Evolutionary conservation across 2,797 vertebrate genomes (phyloP).

Genomic region (Simalia tracyae): DNA sequence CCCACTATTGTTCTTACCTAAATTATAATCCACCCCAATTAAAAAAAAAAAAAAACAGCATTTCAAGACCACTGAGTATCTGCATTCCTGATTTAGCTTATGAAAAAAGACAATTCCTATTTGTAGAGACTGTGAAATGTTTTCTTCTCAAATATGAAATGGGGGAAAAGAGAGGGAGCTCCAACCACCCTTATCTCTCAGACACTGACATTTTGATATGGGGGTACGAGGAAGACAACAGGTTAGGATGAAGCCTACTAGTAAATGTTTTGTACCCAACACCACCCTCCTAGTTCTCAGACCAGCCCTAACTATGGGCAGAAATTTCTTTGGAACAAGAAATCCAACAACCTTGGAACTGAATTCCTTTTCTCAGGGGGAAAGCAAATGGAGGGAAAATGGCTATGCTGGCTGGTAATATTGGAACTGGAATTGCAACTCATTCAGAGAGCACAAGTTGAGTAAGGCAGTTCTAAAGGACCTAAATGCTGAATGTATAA

Average conservation of each 20-base stretch:
- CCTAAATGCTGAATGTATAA: too few relatives aligned
- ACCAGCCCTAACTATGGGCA: background rate
- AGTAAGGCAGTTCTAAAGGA: background rate
- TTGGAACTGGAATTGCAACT: background rate
- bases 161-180: background rate
- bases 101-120: background rate
- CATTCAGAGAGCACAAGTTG: background rate
- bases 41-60: background rate
- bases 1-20: background rate
- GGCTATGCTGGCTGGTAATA: background rate
- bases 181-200: background rate
- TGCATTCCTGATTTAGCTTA: background rate
- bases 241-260: background rate
- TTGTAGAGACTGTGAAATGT: background rate
- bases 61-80: background rate
- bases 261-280: background rate
- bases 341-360: background rate
- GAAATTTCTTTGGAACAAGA: background rate
- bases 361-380: background rate
- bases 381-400: background rate
- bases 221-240: background rate
- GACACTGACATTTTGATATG: background rate
- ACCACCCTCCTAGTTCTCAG: background rate
- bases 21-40: background rate
- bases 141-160: background rate